Evolutionary conservation across 1,140 invertebrate species (phyloP).

Genomic region (Lordiphosa mommai): DNA sequence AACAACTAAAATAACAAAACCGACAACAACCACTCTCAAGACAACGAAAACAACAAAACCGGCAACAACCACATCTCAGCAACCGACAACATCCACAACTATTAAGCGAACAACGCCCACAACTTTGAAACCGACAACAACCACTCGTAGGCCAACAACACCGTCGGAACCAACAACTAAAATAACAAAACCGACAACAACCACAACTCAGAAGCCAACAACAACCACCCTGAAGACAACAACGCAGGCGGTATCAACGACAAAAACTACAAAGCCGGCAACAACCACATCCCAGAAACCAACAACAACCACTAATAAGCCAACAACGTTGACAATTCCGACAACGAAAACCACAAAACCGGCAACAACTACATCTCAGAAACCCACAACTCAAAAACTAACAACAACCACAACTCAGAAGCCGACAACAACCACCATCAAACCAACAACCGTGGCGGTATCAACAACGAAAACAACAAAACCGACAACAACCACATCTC

Average conservation of each 20-base stretch:
- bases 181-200: neutral
- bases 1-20: neutral
- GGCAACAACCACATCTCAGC: neutral
- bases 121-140: neutral
- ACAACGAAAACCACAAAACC: neutral
- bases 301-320: conserved; percentile 70
- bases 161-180: neutral
- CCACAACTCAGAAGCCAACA: neutral
- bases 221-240: neutral
- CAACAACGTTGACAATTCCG: neutral
- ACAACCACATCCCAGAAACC: conserved; percentile 81
- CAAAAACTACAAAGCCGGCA: conserved; percentile 29
- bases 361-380: neutral
- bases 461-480: neutral
- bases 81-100: neutral
- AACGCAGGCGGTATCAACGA: conserved; percentile 1
- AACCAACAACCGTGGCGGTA: neutral
- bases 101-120: neutral
- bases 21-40: neutral
- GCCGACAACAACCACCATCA: neutral
- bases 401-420: neutral
- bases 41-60: neutral
- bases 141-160: neutral
- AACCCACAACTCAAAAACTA: neutral
- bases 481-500: neutral